phyloP scores from a whole-genome alignment of 2,888 invertebrate genomes.

The Laothoe populi region DNA sequence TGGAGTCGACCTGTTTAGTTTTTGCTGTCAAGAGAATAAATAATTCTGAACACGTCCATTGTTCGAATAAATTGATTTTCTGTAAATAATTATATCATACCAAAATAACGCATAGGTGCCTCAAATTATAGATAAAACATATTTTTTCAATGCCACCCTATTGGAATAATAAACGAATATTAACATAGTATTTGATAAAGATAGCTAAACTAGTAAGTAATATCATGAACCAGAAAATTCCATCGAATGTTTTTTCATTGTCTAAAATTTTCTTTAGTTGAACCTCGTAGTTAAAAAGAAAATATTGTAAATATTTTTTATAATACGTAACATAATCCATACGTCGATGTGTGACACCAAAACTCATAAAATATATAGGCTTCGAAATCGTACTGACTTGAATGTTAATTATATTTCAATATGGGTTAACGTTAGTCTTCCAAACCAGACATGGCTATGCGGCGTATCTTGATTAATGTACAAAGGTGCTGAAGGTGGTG shows the following conservation, averaged over 20 bases:
- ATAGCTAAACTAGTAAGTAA: constrained; percentile 13
- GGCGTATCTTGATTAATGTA: background rate
- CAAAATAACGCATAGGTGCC: constrained; percentile 73
- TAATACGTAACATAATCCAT: background rate
- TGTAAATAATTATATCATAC: constrained; percentile 60
- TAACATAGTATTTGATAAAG: constrained; percentile 21
- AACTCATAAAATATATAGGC: background rate
- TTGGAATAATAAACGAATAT: constrained; percentile 32
- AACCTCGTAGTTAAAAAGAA: background rate
- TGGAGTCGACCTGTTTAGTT: constrained; percentile 59
- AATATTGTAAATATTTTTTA: constrained; percentile 19
- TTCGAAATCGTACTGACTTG: constrained; percentile 21
- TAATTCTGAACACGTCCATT: constrained; percentile 72
- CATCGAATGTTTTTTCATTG: constrained; percentile 4
- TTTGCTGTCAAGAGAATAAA: constrained; percentile 58
- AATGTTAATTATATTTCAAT: constrained; percentile 33
- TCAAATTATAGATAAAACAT: constrained; percentile 69
- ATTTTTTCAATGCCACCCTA: constrained; percentile 73
- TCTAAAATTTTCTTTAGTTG: background rate
- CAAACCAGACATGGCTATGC: constrained; percentile 34
- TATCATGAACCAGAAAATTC: background rate
- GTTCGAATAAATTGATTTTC: constrained; percentile 61
- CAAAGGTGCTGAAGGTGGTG: constrained; percentile 16
- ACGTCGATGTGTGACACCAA: constrained; percentile 13
- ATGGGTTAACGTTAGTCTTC: constrained; percentile 48